Conservation (phyloP, 2,888 invertebrate species). For the Tenthredo scrophulariae region DNA sequence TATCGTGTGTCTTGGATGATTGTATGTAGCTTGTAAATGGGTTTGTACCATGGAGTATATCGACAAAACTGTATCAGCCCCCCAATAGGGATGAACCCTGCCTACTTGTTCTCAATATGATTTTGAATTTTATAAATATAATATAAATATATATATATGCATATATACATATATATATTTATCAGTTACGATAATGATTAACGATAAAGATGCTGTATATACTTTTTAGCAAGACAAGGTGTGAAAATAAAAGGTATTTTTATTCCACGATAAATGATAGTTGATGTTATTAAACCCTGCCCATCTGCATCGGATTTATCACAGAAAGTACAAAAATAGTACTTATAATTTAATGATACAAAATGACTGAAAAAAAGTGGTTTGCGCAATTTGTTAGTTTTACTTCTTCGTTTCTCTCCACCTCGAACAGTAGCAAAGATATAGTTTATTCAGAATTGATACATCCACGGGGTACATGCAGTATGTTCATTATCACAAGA, state of each 20-base stretch:
- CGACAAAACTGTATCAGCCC: constrained; percentile 61
- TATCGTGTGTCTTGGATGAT: constrained; percentile 58
- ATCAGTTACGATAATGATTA: constrained; percentile 70
- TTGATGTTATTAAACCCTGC: not conserved
- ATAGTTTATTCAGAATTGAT: not conserved
- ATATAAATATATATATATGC: constrained; percentile 63
- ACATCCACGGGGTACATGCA: not conserved
- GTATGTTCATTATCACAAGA: not conserved
- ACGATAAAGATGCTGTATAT: constrained; percentile 76
- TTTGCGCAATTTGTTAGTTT: not conserved
- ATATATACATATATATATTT: constrained; percentile 64
- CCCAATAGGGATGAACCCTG: constrained; percentile 69
- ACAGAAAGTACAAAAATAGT: not conserved
- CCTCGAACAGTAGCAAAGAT: not conserved
- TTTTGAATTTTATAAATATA: constrained; percentile 71
- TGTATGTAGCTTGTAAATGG: not conserved
- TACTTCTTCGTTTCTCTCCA: not conserved
- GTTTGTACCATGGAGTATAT: constrained; percentile 20
- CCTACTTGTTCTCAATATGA: constrained; percentile 74
- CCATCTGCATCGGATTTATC: not conserved
- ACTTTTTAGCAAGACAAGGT: constrained; percentile 77
- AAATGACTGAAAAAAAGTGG: not conserved
- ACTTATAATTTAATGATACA: not conserved
- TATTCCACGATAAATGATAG: constrained; percentile 70
- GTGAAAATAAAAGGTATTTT: constrained; percentile 79